Percentiles rank a stretch among this genome's conserved stretches.
Evolutionary conservation across 1,140 invertebrate species (phyloP).

Genomic region (Lepeophtheirus salmonis): DNA sequence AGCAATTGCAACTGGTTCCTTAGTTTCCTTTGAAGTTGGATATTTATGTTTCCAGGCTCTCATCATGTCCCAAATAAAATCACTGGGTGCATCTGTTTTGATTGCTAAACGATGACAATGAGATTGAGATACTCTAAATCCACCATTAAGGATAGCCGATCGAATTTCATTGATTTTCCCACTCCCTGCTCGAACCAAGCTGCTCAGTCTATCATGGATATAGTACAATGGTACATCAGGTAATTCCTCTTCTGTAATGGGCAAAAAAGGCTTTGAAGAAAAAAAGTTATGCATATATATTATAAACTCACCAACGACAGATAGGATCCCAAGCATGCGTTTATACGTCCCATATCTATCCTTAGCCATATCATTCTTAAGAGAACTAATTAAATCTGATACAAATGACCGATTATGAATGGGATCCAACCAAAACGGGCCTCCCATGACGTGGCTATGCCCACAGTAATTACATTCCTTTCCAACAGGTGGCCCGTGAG

Average conservation of each 20-base stretch:
- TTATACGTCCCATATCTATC: constrained; percentile 42
- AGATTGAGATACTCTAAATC: constrained; percentile 75
- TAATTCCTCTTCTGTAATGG: constrained; percentile 50
- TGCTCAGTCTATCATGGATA: constrained; percentile 41
- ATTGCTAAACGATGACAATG: constrained; percentile 69
- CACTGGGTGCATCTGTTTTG: constrained; percentile 76
- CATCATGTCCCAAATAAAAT: constrained; percentile 82
- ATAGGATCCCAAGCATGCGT: constrained; percentile 43
- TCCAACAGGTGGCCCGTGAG: constrained; percentile 42
- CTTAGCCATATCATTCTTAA: constrained; percentile 22
- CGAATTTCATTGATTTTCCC: constrained; percentile 40
- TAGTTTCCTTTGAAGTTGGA: not conserved
- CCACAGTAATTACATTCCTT: constrained; percentile 54
- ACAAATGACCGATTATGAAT: constrained; percentile 67
- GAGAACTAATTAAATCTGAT: constrained; percentile 28
- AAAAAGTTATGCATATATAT: too few relatives aligned
- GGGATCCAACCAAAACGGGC: constrained; percentile 76
- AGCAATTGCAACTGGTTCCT: not conserved
- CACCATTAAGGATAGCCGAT: constrained; percentile 81
- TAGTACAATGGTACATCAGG: constrained; percentile 70
- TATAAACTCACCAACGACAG: constrained; percentile 32
- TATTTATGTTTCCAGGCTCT: constrained; percentile 40
- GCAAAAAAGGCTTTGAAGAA: not conserved
- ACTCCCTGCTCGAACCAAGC: constrained; percentile 37
- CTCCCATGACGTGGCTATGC: constrained; percentile 54